phyloP scores from a whole-genome alignment of 2,797 vertebrate genomes.

The Etheostoma perlongum region DNA sequence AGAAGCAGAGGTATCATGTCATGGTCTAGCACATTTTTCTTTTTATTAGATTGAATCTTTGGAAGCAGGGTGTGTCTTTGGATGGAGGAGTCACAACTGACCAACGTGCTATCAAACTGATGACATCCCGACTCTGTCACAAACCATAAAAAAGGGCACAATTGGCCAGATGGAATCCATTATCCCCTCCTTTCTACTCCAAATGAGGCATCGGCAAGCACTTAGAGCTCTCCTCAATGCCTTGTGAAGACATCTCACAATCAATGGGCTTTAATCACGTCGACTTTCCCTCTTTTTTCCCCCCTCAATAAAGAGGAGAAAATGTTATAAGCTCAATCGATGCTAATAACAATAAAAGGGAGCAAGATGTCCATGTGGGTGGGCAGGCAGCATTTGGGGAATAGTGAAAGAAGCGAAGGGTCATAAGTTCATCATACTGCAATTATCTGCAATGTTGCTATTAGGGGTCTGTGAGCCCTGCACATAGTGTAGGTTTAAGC shows the following conservation, averaged over 20 bases:
- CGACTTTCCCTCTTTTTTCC: slow-evolving; percentile 54
- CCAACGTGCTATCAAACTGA: slow-evolving; percentile 54
- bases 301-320: slow-evolving; percentile 53
- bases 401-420: slow-evolving; percentile 22
- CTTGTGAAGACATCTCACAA: slow-evolving; percentile 69
- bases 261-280: slow-evolving; percentile 74
- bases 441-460: slow-evolving; percentile 37
- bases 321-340: slow-evolving; percentile 59
- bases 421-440: slow-evolving; percentile 44
- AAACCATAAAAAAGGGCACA: slow-evolving; percentile 69
- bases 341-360: slow-evolving; percentile 45
- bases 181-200: slow-evolving; percentile 66
- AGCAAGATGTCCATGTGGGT: slow-evolving; percentile 20
- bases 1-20: slow-evolving; percentile 64
- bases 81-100: slow-evolving; percentile 41
- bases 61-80: slow-evolving; percentile 35
- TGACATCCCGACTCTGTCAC: slow-evolving; percentile 71
- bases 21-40: slow-evolving; percentile 40
- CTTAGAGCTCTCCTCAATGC: slow-evolving; percentile 56
- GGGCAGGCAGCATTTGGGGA: slow-evolving; percentile 29
- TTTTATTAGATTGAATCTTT: slow-evolving; percentile 52
- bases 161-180: slow-evolving; percentile 70
- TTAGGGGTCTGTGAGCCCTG: not conserved
- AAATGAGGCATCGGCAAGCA: slow-evolving; percentile 62
- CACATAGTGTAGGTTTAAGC: not conserved